A percentile compares a stretch with the other conserved stretches of the same genome.
phyloP scores from a whole-genome alignment of 2,797 vertebrate genomes.

The Sebastes hubbsi region DNA sequence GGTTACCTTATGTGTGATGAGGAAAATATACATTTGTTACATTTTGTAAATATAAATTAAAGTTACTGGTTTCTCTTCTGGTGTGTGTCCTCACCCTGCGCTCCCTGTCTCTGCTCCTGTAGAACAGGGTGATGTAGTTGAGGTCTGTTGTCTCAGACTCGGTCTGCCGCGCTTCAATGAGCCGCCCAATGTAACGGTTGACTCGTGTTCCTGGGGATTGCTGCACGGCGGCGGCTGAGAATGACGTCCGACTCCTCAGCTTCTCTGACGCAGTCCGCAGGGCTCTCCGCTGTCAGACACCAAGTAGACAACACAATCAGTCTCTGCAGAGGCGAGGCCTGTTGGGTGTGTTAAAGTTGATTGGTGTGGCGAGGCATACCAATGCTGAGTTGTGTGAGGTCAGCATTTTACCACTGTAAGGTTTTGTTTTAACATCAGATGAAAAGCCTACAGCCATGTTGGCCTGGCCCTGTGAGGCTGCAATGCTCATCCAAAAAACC shows the following conservation, averaged over 20 bases:
- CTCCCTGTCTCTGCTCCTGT: constrained; percentile 90
- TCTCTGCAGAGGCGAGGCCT: background rate
- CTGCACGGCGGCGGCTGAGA: constrained; percentile 88
- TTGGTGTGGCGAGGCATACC: background rate
- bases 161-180: constrained; percentile 95
- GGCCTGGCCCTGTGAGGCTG: background rate
- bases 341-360: background rate
- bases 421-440: background rate
- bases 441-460: background rate
- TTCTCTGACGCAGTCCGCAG: constrained; percentile 95
- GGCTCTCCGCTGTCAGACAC: constrained; percentile 87
- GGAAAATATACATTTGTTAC: constrained; percentile 40
- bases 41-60: constrained; percentile 8
- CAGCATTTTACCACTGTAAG: background rate
- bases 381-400: background rate
- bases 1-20: constrained; percentile 39
- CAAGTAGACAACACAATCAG: constrained; percentile 31
- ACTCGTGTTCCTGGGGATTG: constrained; percentile 91
- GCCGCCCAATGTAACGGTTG: constrained; percentile 94
- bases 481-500: background rate
- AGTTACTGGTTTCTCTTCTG: background rate
- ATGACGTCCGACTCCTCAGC: constrained; percentile 92
- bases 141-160: constrained; percentile 93
- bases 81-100: constrained; percentile 85
- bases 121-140: constrained; percentile 92